Conservation (phyloP, 2,797 vertebrate genomes). For the Coluber constrictor region DNA sequence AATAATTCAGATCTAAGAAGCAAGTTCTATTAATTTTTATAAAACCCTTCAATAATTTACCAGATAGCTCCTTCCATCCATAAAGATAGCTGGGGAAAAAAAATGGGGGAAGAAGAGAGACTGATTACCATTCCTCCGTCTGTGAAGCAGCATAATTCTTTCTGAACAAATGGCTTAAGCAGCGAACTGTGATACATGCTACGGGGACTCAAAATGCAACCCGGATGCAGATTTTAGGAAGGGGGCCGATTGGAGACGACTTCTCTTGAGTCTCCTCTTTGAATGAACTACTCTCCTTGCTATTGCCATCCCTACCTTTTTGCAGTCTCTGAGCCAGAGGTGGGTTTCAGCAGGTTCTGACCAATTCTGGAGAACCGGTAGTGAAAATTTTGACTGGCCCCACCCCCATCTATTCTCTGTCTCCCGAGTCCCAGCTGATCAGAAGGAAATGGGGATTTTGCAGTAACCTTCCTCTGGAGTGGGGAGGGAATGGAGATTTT, state of each 20-base stretch:
- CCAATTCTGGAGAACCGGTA: too few species aligned
- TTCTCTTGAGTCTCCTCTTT: not conserved
- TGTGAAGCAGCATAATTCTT: not conserved
- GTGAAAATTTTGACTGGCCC: too few species aligned
- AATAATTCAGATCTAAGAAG: constrained; percentile 31
- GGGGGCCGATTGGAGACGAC: not conserved
- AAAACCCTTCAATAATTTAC: constrained; percentile 24
- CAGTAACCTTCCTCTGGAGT: too few species aligned
- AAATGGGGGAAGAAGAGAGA: too few species aligned
- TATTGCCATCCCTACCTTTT: too few species aligned
- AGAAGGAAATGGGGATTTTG: too few species aligned
- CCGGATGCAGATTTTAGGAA: not conserved
- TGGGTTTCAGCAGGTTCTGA: too few species aligned
- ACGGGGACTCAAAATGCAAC: not conserved
- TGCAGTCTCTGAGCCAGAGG: not conserved
- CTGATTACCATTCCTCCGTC: not conserved
- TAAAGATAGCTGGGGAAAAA: not conserved
- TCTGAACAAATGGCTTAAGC: not conserved
- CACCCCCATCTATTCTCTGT: too few species aligned
- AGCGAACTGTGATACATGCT: not conserved
- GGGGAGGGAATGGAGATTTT: too few species aligned
- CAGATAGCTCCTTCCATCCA: constrained; percentile 9
- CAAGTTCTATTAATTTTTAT: constrained; percentile 23
- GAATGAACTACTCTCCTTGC: not conserved
- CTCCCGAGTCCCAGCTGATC: too few species aligned